These are phyloP conservation scores for Peromyscus polionotus DNA, from an alignment of 2,113 vertebrate species.

Conservation along the genomic window DNA sequence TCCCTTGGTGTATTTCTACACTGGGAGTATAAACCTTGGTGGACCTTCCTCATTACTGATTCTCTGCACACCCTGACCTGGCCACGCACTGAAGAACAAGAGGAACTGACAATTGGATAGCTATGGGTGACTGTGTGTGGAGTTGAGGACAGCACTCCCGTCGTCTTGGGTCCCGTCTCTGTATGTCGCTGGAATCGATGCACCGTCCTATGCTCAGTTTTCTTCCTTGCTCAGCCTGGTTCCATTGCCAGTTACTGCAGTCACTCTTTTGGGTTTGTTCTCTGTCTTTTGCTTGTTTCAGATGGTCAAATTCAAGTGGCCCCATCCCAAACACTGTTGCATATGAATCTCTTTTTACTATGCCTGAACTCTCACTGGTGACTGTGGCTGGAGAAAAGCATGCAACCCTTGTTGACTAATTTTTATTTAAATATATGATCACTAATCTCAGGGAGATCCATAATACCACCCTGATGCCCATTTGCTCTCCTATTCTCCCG, in stretches of 20 bases:
- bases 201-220: neutral
- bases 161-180: neutral
- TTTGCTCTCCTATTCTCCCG: neutral
- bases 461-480: too few species aligned
- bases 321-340: neutral
- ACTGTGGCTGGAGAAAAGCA: slow-evolving; percentile 8
- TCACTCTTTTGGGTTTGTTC: neutral
- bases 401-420: neutral
- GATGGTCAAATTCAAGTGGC: neutral
- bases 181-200: neutral
- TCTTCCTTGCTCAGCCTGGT: neutral
- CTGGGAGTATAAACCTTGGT: neutral
- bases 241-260: neutral
- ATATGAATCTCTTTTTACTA: neutral
- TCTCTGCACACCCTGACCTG: neutral
- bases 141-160: neutral
- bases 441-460: neutral
- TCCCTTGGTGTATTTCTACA: neutral
- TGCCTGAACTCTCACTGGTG: neutral
- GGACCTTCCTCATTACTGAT: neutral
- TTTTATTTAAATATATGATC: neutral
- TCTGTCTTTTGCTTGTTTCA: neutral
- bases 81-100: neutral
- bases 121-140: neutral
- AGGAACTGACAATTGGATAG: neutral